Conservation (phyloP, 92 coral and sea anemone genomes). For the Zoanthus sansibaricus region DNA sequence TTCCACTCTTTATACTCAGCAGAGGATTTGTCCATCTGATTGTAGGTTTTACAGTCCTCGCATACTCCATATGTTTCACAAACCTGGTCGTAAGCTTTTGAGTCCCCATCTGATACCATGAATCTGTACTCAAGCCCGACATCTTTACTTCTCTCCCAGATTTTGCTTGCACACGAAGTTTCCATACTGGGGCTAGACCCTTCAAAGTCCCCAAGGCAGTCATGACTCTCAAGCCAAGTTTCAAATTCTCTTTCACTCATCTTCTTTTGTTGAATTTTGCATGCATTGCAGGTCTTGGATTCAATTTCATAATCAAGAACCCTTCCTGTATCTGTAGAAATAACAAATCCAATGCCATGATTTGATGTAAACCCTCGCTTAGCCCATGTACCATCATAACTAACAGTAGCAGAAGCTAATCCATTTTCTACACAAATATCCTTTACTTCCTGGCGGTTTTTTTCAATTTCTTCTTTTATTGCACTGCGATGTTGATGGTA, state of each 20-base stretch:
- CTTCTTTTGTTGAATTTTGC: conserved; percentile 24
- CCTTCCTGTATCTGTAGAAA: conserved; percentile 23
- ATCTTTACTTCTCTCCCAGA: conserved; percentile 39
- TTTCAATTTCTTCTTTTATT: not conserved
- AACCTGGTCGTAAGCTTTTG: conserved; percentile 46
- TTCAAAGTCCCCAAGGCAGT: conserved; percentile 37
- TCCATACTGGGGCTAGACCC: conserved; percentile 60
- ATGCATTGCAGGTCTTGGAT: conserved; percentile 33
- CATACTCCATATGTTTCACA: conserved; percentile 46
- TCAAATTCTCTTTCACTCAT: conserved; percentile 32
- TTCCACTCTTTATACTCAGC: conserved; percentile 34
- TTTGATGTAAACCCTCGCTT: conserved; percentile 33
- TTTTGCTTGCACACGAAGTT: conserved; percentile 35
- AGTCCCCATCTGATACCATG: conserved; percentile 60
- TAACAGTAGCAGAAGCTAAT: not conserved
- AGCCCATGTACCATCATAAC: conserved; percentile 30
- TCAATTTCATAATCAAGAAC: conserved; percentile 35
- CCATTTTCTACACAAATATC: not conserved
- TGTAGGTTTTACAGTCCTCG: conserved; percentile 23
- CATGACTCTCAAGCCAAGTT: conserved; percentile 23
- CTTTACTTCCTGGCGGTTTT: conserved; percentile 6
- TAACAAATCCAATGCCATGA: conserved; percentile 12
- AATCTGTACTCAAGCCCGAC: conserved; percentile 42
- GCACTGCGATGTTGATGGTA: conserved; percentile 6
- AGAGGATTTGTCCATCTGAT: conserved; percentile 48